phyloP scores from a whole-genome alignment of 1,140 invertebrate species.

The Aphelinus certus region DNA sequence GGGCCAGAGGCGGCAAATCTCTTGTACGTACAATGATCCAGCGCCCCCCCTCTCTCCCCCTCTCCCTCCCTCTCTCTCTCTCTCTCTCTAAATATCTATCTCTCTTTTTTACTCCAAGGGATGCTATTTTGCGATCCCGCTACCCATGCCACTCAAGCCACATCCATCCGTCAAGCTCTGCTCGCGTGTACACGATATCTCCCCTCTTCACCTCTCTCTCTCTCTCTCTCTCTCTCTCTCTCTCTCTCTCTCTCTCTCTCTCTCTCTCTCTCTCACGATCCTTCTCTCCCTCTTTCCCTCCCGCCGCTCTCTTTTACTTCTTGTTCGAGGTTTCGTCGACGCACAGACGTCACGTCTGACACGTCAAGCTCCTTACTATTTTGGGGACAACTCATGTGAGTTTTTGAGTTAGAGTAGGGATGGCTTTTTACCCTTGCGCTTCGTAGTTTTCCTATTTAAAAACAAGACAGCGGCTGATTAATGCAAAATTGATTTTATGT shows the following conservation, averaged over 20 bases:
- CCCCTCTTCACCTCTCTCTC: slow-evolving; percentile 27
- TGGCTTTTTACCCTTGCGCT: no score
- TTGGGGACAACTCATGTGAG: no score
- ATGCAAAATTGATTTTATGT: no score
- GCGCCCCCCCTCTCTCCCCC: slow-evolving; percentile 1
- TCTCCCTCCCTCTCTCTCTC: no score
- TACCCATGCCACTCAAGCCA: neutral
- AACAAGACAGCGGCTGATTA: no score
- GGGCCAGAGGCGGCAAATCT: slow-evolving; percentile 61
- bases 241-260: slow-evolving; percentile 21
- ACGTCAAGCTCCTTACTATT: no score
- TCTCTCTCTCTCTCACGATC: slow-evolving; percentile 25
- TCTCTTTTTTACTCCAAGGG: slow-evolving; percentile 39
- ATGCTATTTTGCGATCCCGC: slow-evolving; percentile 57
- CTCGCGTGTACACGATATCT: neutral
- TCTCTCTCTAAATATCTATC: no score
- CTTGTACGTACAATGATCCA: slow-evolving; percentile 63
- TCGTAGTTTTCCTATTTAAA: no score
- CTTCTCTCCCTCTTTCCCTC: slow-evolving; percentile 27
- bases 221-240: slow-evolving; percentile 23
- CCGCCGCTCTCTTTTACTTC: no score
- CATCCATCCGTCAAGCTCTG: slow-evolving; percentile 29
- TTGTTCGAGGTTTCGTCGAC: no score
- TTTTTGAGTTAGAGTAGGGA: no score
- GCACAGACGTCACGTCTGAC: no score